Evolutionary conservation across 2,888 invertebrate species (phyloP).

Genomic region (Diadegma fenestrale): DNA sequence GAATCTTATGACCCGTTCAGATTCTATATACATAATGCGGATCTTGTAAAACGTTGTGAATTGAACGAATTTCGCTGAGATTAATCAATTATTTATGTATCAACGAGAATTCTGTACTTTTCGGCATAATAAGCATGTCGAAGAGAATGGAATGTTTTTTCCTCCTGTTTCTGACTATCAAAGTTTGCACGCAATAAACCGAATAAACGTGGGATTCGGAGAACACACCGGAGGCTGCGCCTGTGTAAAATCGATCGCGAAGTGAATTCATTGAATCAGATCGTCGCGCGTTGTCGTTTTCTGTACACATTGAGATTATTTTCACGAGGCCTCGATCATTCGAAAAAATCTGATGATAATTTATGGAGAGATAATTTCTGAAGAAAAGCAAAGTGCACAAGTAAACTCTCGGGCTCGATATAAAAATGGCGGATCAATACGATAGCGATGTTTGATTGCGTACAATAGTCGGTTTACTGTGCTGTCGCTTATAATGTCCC

Average conservation of each 20-base stretch:
- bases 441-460: constrained; percentile 5
- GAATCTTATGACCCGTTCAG: constrained; percentile 13
- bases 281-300: background rate
- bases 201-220: background rate
- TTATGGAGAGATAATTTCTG: background rate
- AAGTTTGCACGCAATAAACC: background rate
- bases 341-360: constrained; percentile 11
- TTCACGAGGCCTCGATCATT: background rate
- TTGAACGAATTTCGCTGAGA: background rate
- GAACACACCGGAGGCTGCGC: background rate
- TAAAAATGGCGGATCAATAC: constrained; percentile 8
- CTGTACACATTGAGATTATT: background rate
- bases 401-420: background rate
- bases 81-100: background rate
- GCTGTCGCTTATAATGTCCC: constrained; percentile 2
- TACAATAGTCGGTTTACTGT: constrained; percentile 29
- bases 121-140: background rate
- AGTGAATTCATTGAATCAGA: background rate
- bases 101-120: background rate
- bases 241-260: background rate
- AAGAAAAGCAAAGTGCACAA: background rate
- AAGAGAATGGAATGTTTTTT: background rate
- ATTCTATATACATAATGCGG: background rate
- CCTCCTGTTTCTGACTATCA: background rate
- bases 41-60: background rate